Evolutionary conservation across 2,797 vertebrate genomes (phyloP).

Genomic region (Myiothlypis coronata): DNA sequence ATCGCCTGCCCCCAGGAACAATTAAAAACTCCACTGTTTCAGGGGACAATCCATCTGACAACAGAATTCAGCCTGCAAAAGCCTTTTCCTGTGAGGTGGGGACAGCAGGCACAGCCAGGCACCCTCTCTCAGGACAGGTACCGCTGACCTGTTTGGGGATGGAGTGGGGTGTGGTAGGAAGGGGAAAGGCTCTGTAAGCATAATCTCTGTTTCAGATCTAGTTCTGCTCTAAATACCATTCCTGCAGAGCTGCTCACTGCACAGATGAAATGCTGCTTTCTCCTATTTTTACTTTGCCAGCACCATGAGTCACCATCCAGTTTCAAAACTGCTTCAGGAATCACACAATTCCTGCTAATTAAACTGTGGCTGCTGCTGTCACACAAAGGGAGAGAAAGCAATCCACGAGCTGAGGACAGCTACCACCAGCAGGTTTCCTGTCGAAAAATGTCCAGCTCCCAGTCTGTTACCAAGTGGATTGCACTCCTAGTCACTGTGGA

Average conservation of each 20-base stretch:
- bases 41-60: not conserved
- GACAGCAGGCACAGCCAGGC: not conserved
- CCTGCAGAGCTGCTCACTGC: not conserved
- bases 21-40: not conserved
- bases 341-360: not conserved
- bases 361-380: not conserved
- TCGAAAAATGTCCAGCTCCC: not conserved
- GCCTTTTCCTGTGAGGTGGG: not conserved
- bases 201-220: not conserved
- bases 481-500: not conserved
- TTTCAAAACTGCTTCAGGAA: not conserved
- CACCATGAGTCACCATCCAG: not conserved
- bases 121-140: not conserved
- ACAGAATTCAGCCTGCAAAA: not conserved
- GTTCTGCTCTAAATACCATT: not conserved
- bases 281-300: not conserved
- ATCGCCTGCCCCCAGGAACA: not conserved
- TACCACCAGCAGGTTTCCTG: not conserved
- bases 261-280: not conserved
- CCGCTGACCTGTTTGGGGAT: not conserved
- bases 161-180: not conserved
- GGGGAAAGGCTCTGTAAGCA: not conserved
- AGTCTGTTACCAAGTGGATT: rapidly evolving
- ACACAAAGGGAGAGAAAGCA: not conserved
- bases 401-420: not conserved